These are phyloP conservation scores for Taeniopygia guttata DNA, from an alignment of 2,797 vertebrate species.

Conservation along the genomic window DNA sequence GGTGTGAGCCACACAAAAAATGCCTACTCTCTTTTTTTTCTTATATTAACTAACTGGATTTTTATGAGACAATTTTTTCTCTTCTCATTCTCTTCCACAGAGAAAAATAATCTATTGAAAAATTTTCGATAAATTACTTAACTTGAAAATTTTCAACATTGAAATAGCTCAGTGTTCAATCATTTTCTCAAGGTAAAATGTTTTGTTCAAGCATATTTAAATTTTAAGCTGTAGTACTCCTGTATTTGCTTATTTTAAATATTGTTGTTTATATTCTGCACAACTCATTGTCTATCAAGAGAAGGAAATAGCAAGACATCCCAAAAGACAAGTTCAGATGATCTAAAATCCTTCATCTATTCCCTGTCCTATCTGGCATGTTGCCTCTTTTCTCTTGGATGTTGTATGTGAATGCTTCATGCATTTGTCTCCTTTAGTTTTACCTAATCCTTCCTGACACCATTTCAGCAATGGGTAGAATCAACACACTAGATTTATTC, in stretches of 20 bases:
- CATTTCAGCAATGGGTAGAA: not conserved
- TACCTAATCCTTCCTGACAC: not conserved
- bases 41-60: not conserved
- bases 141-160: not conserved
- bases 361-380: not conserved
- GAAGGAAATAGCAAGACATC: not conserved
- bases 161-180: not conserved
- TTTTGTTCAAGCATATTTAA: not conserved
- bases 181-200: not conserved
- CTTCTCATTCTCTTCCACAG: not conserved
- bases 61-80: not conserved
- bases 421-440: not conserved
- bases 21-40: accelerated
- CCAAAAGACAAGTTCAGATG: not conserved
- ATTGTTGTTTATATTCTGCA: not conserved
- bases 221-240: not conserved
- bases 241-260: not conserved
- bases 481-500: not conserved
- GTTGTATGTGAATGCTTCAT: not conserved
- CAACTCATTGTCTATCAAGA: not conserved
- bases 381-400: not conserved
- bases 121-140: not conserved
- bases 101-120: not conserved
- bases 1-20: not conserved
- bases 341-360: not conserved